phyloP scores from a whole-genome alignment of 2,797 vertebrate genomes.

The Sebastes elongatus region DNA sequence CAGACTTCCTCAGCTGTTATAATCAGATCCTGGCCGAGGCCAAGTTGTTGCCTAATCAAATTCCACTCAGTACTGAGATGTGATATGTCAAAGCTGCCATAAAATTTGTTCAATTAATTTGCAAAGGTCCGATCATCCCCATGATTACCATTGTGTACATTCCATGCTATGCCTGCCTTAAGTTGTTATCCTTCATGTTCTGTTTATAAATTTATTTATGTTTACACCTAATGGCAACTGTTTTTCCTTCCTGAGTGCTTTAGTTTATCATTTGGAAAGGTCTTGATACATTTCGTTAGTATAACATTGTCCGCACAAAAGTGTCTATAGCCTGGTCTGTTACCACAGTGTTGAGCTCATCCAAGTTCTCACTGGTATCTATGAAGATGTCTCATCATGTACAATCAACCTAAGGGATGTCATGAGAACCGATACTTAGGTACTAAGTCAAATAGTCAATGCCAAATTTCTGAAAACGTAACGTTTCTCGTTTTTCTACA shows the following conservation, averaged over 20 bases:
- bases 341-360: not conserved
- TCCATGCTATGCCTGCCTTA: not conserved
- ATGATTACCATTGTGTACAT: not conserved
- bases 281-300: not conserved
- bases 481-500: too few relatives aligned
- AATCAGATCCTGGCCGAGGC: not conserved
- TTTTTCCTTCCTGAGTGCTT: too few relatives aligned
- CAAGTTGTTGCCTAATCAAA: not conserved
- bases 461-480: too few relatives aligned
- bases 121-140: not conserved
- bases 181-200: not conserved
- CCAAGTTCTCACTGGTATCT: not conserved
- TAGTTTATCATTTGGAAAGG: not conserved
- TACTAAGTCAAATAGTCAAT: too few relatives aligned
- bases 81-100: too few relatives aligned
- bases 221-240: not conserved
- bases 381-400: not conserved
- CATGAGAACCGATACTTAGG: too few relatives aligned
- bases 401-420: too few relatives aligned
- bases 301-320: not conserved
- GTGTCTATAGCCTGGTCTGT: not conserved
- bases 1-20: not conserved
- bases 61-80: too few relatives aligned
- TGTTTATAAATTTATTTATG: not conserved
- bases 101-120: not conserved